Evolutionary conservation across 2,797 vertebrate genomes (phyloP), one percentile per base, ranked within the genome.

Genomic region (Mallotus villosus): DNA sequence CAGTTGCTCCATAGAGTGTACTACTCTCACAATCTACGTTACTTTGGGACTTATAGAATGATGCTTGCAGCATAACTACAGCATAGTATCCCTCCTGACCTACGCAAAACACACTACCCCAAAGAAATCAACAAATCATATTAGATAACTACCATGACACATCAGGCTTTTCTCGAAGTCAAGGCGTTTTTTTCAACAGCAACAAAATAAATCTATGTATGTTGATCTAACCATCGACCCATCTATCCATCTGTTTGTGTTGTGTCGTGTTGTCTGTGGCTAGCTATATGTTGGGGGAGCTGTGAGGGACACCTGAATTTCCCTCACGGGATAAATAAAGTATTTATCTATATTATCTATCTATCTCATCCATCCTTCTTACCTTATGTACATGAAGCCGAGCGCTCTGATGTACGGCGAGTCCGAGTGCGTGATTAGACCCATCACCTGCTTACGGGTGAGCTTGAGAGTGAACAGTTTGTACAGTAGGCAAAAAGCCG

Each of bases 311-410:
- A n/a, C n/a, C n/a, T n/a, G n/a, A n/a, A n/a, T n/a, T n/a, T n/a
- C n/a, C n/a, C n/a, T n/a, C n/a, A n/a, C n/a, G n/a, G n/a, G n/a
- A n/a, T n/a, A n/a, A n/a, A n/a, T n/a, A n/a, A n/a, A n/a, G n/a
- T n/a, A n/a, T n/a, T n/a, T n/a, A n/a, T n/a, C n/a, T n/a, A n/a
- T n/a, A n/a, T n/a, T n/a, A 9, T 21, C 12, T 27, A 16, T 51
- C 17, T 21, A 41, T 27, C 46, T 46, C n/a, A 53, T 29, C 32
- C 24, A 60, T n/a, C 3, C 46, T 24, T 17, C 2, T 41, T 89
- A 99, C 98, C 97, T 93, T 94, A 99, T 99, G 91, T 99, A 99
- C 98, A 99, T 99, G 94, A 99, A 99, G 92, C 98, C 98, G 82
- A 99, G 96, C 41, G 97, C 97, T 91, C 98, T 94, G 90, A 99